Base-by-base conservation (phyloP, 2,113 vertebrate genomes). In the Ptychochromis oligacanthus region DNA sequence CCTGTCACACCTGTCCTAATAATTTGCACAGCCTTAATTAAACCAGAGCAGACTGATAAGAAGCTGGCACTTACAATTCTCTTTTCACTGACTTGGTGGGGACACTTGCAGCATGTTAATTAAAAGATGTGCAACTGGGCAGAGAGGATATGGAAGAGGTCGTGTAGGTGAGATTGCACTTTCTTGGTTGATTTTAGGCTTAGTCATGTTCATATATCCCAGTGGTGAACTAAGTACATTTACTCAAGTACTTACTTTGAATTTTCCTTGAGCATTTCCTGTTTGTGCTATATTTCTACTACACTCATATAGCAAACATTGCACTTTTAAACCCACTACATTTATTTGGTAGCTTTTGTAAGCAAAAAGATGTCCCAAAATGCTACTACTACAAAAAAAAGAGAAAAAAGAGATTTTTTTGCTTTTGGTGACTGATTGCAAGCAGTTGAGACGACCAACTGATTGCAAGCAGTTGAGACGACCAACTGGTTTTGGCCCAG, bases 11-110 rank as follows among this genome's bases (percentile, higher is more conserved):
- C 84, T 86, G 72, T 54, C 62, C 56, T 60, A 22, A 10, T 77
- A 9, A 72, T 83, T 77, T 81, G 28, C 78, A 74, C 49, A 49
- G 22, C n/a, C 55, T 81, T 83, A 87, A 90, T 89, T 82, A 85
- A 82, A 77, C 18, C 4, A 2, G 17, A 28, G 80, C 6, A 12
- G 36, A 7, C 11, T 75, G 82, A 86, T 20, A 57, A 67, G 60
- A 82, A 31, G 55, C 58, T 61, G 75, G 43, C 56, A 40, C 54
- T n/a, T 58, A 18, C 2, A 13, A 20, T 70, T 77, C 28, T 79
- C 38, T 49, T 43, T 65, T 87, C 26, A 18, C 65, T 76, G 80
- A 76, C 80, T 82, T 64, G 70, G 52, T 58, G 3, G 6, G 75
- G 55, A 83, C 46, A 60, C 24, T 74, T 56, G 43, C 38, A n/a